Evolutionary conservation across 1,140 invertebrate genomes (phyloP), one percentile per base, ranked within the genome.

Genomic region (Solenopsis invicta): DNA sequence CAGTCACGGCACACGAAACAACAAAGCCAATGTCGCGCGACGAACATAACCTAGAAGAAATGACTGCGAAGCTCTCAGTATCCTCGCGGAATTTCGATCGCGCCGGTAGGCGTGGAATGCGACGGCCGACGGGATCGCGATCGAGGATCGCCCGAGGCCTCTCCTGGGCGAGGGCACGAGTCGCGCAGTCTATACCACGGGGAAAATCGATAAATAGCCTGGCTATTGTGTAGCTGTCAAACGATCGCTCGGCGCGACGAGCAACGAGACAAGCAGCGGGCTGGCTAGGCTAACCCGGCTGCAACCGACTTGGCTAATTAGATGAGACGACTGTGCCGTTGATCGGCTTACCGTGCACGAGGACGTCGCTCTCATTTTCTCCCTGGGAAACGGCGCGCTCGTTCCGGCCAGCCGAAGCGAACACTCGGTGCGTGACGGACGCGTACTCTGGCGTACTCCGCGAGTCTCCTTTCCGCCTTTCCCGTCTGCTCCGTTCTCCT

Each of bases 31-130:
- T 24, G 50, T 78, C 34, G 48, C 52, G 89, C 48, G 48, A 76
- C 71, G 84, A 89, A 89, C 85, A 90, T 90, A 90, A 90, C 89
- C 89, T 90, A 87, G 59, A 90, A 21, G 18, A 21, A 37, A 74
- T 29, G 34, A 34, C 10, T 76, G 61, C 76, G 13, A 77, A 66
- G 2, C 59, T 41, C 21, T 67, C 48, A 45, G 59, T 18, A 67
- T 52, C 0, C 18, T 5, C n/a, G 77, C 16, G 64, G 18, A 24
- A 4, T 77, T 66, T 67, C 88, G 13, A 2, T n/a, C 24, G 0
- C 10, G 9, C 12, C 8, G 64, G 13, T 10, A 9, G 37, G 1
- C 18, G 64, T 18, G n/a, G 34, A 2, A 4, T 4, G 12, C 59
- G 67, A 59, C 24, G 48, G 56, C 24, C 13, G 76, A 62, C 37